Evolutionary conservation across 2,888 invertebrate genomes (phyloP).

Genomic region (Rhagium mordax): DNA sequence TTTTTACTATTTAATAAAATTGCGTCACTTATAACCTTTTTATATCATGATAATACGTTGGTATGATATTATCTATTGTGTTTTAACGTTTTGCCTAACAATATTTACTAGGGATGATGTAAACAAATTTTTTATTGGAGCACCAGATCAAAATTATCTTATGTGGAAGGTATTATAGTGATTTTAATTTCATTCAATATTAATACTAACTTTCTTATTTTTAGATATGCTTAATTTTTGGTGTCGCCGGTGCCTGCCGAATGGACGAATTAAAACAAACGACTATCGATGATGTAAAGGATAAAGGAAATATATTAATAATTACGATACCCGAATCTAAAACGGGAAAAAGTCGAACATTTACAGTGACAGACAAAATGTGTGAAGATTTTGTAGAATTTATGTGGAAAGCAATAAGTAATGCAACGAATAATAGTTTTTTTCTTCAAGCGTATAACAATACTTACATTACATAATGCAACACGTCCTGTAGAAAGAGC

Average conservation of each 20-base stretch:
- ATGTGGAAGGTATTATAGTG: neutral
- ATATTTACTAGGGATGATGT: neutral
- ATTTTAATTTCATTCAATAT: neutral
- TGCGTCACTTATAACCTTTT: too few relatives aligned
- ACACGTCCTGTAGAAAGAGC: too few relatives aligned
- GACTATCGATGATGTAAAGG: too few relatives aligned
- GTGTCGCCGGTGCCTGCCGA: neutral
- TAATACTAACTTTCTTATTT: neutral
- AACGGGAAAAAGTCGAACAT: too few relatives aligned
- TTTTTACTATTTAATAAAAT: too few relatives aligned
- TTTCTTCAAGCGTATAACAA: too few relatives aligned
- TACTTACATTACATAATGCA: too few relatives aligned
- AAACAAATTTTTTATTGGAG: neutral
- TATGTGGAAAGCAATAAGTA: too few relatives aligned
- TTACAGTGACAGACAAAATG: neutral
- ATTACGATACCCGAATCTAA: neutral
- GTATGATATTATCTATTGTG: too few relatives aligned
- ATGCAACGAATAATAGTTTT: too few relatives aligned
- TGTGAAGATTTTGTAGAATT: conserved; percentile 5
- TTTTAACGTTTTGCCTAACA: too few relatives aligned
- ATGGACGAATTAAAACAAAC: neutral
- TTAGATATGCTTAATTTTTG: neutral
- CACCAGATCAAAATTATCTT: neutral
- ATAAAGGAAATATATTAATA: neutral
- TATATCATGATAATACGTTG: too few relatives aligned